phyloP scores from a whole-genome alignment of 2,797 vertebrate species.

The Pampus argenteus region DNA sequence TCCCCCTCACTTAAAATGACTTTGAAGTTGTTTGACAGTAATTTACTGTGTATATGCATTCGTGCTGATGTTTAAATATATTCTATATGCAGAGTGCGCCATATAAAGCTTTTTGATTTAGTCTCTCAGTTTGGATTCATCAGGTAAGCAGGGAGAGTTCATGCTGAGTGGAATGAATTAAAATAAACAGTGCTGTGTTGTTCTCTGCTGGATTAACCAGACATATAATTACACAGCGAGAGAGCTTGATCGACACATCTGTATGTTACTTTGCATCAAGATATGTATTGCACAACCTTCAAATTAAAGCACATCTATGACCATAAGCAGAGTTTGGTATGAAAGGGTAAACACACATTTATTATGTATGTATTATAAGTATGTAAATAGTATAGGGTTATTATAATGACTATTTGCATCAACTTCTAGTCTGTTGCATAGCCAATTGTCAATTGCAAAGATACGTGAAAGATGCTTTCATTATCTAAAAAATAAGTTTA shows the following conservation, averaged over 20 bases:
- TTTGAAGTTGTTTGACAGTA: constrained; percentile 51
- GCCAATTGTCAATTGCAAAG: background rate
- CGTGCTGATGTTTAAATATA: constrained; percentile 26
- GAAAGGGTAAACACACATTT: background rate
- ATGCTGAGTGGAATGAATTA: constrained; percentile 33
- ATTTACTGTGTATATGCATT: constrained; percentile 28
- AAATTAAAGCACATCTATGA: background rate
- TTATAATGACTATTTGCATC: background rate
- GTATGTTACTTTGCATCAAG: background rate
- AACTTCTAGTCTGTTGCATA: no score
- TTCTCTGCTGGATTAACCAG: constrained; percentile 20
- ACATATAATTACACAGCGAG: constrained; percentile 8
- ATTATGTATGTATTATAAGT: background rate
- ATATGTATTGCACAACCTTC: background rate
- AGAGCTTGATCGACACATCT: background rate
- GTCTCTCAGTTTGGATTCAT: constrained; percentile 11
- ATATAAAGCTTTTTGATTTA: constrained; percentile 26
- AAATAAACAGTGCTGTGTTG: constrained; percentile 25
- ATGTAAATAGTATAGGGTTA: background rate
- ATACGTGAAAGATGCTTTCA: background rate
- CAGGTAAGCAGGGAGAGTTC: constrained; percentile 6
- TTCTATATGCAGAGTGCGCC: constrained; percentile 14
- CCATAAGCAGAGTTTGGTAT: background rate
- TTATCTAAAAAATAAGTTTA: no score
- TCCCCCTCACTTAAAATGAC: constrained; percentile 11